Evolutionary conservation across 2,113 vertebrate genomes (phyloP).

Genomic region (Lagenorhynchus albirostris): DNA sequence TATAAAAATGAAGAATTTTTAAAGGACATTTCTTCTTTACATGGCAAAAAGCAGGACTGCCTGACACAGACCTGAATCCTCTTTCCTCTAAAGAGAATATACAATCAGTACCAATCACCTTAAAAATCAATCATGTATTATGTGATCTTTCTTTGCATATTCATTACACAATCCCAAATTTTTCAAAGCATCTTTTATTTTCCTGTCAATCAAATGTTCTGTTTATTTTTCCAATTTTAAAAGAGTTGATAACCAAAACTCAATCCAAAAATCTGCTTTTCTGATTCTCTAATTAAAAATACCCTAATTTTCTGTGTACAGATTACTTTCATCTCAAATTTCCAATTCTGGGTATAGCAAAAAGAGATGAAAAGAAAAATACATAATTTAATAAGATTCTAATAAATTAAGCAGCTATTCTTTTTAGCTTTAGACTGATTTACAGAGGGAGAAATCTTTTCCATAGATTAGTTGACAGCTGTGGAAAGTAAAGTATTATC

Average conservation of each 20-base stretch:
- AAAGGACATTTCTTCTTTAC: not conserved
- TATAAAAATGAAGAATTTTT: not conserved
- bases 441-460: conserved; percentile 19
- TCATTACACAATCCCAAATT: not conserved
- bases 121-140: not conserved
- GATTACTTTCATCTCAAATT: conserved; percentile 25
- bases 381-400: not conserved
- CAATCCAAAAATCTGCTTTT: not conserved
- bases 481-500: not conserved
- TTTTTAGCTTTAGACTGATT: not conserved
- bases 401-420: not conserved
- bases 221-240: not conserved
- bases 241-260: conserved; percentile 8
- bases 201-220: conserved; percentile 1
- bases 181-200: conserved; percentile 24
- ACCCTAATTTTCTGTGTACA: not conserved
- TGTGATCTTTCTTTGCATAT: not conserved
- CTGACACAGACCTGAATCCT: not conserved
- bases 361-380: conserved; percentile 44
- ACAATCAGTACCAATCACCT: not conserved
- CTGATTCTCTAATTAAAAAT: not conserved
- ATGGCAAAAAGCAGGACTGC: not conserved
- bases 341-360: not conserved
- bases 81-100: not conserved
- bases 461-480: not conserved